Base-by-base conservation (phyloP, 2,113 vertebrate genomes). In the Phoxinus phoxinus region DNA sequence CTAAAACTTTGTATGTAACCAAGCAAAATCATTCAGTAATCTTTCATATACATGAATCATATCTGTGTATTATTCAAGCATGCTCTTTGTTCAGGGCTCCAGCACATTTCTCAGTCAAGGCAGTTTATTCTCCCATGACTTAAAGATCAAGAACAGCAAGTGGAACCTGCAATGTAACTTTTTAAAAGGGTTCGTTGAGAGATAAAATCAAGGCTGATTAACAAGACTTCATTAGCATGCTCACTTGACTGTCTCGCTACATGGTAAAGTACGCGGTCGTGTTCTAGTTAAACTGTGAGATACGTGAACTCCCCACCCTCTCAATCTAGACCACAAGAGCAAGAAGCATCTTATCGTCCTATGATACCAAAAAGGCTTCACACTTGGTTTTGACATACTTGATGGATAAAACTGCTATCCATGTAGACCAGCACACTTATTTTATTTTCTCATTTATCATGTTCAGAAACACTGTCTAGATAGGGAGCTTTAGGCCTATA, bases 241-340 rank as follows among this genome's bases (percentile, higher is more conserved):
- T 17, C 23, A 3, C 11, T 35, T 58, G 25, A 21, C 46, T 4
- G 17, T 53, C 51, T 53, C 19, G 53, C 8, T n/a, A 53, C 44
- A 11, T 80, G 78, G 58, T 80, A 80, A 80, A 80, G 78, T 80
- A 80, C 13, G 15, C 4, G 25, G 58, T 44, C 19, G 56, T 27
- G 78, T 80, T 80, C 15, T 80, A 12, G 56, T 44, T 44, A 46
- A 46, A 21, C 13, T 21, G n/a, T 19, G 58, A 65, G 21, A 65
- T 80, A 19, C 17, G 78, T 80, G 78, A 80, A 80, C 37, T 80
- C 78, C 78, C 78, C 78, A 80, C 78, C 78, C 6, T 80, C 78
- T 65, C 78, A 65, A 80, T 65, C 58, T 65, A 44, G 4, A 80
- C 78, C 78, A 46, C 78, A 80, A 63, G 37, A 46, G 21, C 76